Conservation (phyloP, 2,888 invertebrate species). For the Leucoma salicis region DNA sequence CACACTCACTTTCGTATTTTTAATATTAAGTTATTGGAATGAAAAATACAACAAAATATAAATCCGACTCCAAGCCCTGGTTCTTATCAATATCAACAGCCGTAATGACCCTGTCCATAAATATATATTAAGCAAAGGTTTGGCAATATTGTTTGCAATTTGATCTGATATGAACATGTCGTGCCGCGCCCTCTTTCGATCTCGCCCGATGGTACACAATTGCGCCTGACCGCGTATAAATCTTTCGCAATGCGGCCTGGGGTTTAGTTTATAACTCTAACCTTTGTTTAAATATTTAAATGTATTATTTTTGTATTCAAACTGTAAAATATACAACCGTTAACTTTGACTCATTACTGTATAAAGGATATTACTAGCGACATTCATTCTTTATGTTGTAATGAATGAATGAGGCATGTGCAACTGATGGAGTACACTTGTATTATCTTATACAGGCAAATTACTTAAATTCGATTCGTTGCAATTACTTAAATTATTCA, state of each 20-base stretch:
- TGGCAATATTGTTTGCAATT: conserved; percentile 39
- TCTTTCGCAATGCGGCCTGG: conserved; percentile 42
- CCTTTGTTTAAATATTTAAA: conserved; percentile 36
- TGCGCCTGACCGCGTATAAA: conserved; percentile 39
- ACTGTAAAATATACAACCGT: too few relatives aligned
- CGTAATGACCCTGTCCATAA: conserved; percentile 26
- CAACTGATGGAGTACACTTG: conserved; percentile 3
- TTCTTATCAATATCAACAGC: neutral
- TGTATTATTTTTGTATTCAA: conserved; percentile 14
- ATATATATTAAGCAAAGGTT: conserved; percentile 32
- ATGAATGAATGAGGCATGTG: neutral
- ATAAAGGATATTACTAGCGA: too few relatives aligned
- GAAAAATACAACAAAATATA: too few relatives aligned
- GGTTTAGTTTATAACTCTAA: conserved; percentile 40
- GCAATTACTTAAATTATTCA: neutral
- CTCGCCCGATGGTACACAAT: conserved; percentile 35
- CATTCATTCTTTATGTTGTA: neutral
- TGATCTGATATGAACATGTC: conserved; percentile 39
- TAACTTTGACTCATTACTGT: too few relatives aligned
- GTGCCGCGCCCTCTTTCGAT: conserved; percentile 50
- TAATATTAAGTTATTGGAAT: too few relatives aligned
- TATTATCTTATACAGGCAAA: neutral
- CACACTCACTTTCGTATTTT: too few relatives aligned
- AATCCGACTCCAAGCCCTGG: neutral
- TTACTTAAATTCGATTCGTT: too few relatives aligned